Evolutionary conservation across 2,113 vertebrate species (phyloP).

Genomic region (Orientallactaga bullata): DNA sequence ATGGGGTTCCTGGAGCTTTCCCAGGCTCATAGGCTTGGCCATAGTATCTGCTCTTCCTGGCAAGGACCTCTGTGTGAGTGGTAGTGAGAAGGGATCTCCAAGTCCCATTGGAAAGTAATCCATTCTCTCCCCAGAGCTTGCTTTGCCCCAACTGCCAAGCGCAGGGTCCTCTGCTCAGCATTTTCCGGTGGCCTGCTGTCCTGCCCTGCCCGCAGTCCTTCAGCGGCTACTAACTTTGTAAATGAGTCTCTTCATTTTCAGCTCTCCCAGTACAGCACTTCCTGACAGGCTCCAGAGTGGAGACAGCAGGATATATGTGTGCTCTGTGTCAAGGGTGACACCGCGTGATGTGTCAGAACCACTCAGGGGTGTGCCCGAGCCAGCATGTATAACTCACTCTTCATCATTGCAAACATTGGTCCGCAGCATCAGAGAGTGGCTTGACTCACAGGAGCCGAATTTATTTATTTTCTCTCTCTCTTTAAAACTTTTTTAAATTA

Average conservation of each 20-base stretch:
- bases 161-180: neutral
- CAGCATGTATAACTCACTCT: rapidly evolving
- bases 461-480: neutral
- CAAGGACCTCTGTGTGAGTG: neutral
- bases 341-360: neutral
- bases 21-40: neutral
- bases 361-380: neutral
- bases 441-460: no score
- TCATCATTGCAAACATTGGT: rapidly evolving
- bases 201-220: neutral
- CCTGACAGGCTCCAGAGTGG: neutral
- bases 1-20: neutral
- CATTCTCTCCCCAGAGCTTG: neutral
- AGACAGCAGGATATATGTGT: neutral
- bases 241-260: neutral
- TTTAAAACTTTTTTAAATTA: no score
- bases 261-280: neutral
- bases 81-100: neutral
- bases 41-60: neutral
- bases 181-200: neutral
- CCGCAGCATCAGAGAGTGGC: neutral
- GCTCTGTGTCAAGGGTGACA: no score
- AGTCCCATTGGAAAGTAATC: neutral
- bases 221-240: neutral
- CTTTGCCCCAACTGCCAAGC: neutral